Evolutionary conservation across 2,888 invertebrate genomes (phyloP), one percentile per base, ranked within the genome.

Genomic region (Meganola albula): DNA sequence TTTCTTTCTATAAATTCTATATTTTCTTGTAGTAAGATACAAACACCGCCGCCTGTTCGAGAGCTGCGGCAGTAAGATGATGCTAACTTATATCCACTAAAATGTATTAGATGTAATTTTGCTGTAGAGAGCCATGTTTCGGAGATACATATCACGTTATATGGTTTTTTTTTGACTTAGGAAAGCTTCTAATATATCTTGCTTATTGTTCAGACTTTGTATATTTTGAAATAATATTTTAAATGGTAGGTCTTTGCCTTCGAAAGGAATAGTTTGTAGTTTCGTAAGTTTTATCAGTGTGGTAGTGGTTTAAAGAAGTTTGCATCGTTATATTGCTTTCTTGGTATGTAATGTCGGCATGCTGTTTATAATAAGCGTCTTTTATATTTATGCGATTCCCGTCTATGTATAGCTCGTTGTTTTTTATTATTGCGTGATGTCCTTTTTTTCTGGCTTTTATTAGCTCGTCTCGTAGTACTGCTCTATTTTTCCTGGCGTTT

Each of bases 201-300:
- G n/a, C 12, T 20, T 3, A 1, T 3, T 27, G 8, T 27, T n/a
- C 6, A 27, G 8, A 11, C 20, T 27, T 27, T 27, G 27, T 2
- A 27, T 20, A 7, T 27, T 27, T 11, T 27, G 27, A 10, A 27
- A 27, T 11, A 27, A 11, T 10, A 27, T 18, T 3, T 27, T 27
- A 18, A 27, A 27, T 12, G 9, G 28, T 29, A 16, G 28, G 4
- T 8, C 13, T 29, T 6, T 22, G 14, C 5, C 5, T 29, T 9
- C 21, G 28, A 29, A 29, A 22, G 21, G 28, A 18, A 10, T 27
- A 3, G 8, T 27, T 27, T 12, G n/a, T n/a, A n/a, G n/a, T n/a
- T n/a, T n/a, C n/a, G n/a, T n/a, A n/a, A n/a, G n/a, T n/a, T n/a
- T n/a, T n/a, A n/a, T n/a, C n/a, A n/a, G n/a, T n/a, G n/a, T n/a